A percentile compares a stretch with the other conserved stretches of the same genome.
These are phyloP conservation scores for Upupa epops DNA, from an alignment of 2,113 vertebrate species.

Conservation along the genomic window DNA sequence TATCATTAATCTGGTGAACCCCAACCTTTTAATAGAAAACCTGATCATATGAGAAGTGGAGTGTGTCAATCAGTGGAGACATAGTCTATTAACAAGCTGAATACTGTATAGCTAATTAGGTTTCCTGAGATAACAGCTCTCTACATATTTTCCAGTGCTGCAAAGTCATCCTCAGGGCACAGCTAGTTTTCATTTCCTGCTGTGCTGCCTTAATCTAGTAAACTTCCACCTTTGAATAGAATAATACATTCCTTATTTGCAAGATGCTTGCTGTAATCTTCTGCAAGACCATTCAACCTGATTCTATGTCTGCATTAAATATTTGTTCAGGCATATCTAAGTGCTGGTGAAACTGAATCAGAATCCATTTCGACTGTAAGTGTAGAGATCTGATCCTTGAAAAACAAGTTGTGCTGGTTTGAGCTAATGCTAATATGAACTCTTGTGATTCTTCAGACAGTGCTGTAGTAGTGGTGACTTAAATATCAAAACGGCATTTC, in stretches of 20 bases:
- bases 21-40: background rate
- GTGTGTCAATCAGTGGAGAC: background rate
- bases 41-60: background rate
- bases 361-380: background rate
- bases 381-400: background rate
- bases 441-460: background rate
- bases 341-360: background rate
- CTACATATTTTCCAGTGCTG: background rate
- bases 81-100: background rate
- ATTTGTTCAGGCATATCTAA: background rate
- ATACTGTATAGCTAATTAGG: background rate
- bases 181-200: background rate
- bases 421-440: background rate
- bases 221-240: background rate
- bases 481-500: background rate
- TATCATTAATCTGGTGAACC: background rate
- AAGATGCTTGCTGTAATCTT: background rate
- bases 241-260: background rate
- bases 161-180: background rate
- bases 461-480: background rate
- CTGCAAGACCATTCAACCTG: background rate
- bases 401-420: background rate
- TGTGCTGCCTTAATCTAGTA: background rate
- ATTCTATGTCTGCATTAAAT: background rate
- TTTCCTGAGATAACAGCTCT: background rate